Evolutionary conservation across 1,140 invertebrate genomes (phyloP).

Genomic region (Trichomalopsis sarcophagae): DNA sequence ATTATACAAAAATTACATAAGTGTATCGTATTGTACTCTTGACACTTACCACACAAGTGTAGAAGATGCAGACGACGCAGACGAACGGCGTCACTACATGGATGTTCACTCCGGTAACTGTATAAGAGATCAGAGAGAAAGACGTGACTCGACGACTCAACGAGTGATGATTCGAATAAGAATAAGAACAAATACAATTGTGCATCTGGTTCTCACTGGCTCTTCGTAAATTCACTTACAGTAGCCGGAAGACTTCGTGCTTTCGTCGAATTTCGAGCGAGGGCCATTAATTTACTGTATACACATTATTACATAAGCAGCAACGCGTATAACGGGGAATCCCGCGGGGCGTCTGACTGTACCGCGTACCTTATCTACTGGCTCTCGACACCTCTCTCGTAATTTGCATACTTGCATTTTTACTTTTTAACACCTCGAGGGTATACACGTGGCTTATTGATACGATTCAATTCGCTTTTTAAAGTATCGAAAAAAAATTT

Average conservation of each 20-base stretch:
- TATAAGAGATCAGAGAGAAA: constrained; percentile 7
- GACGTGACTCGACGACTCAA: neutral
- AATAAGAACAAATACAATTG: neutral
- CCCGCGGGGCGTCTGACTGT: neutral
- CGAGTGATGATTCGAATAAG: neutral
- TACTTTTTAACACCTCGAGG: too few relatives aligned
- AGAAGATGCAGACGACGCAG: constrained; percentile 93
- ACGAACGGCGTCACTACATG: constrained; percentile 89
- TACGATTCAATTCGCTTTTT: too few relatives aligned
- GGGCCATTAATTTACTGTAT: too few relatives aligned
- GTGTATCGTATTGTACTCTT: neutral
- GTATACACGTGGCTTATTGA: too few relatives aligned
- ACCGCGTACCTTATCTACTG: neutral
- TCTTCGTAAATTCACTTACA: neutral
- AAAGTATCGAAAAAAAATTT: too few relatives aligned
- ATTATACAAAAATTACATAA: neutral
- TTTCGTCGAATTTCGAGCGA: neutral
- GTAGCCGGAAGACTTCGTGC: too few relatives aligned
- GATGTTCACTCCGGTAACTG: constrained; percentile 90
- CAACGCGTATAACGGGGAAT: neutral
- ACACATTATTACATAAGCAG: too few relatives aligned
- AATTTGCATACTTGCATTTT: too few relatives aligned
- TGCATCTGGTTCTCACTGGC: neutral
- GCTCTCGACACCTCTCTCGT: too few relatives aligned
- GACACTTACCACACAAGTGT: constrained; percentile 88